phyloP scores from a whole-genome alignment of 2,888 invertebrate genomes.

The Ectemnius lituratus region DNA sequence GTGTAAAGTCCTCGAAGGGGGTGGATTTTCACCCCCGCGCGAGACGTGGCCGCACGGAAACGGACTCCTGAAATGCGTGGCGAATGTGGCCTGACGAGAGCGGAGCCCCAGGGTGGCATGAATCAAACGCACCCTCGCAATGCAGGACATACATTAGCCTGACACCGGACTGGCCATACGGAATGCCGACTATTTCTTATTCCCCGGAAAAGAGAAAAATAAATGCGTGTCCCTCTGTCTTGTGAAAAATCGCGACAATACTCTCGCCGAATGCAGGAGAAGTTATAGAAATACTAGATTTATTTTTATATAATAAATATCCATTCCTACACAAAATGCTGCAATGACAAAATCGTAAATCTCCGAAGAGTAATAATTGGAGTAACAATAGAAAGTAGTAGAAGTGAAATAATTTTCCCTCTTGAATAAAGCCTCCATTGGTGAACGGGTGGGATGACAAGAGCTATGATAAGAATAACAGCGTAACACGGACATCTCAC shows the following conservation, averaged over 20 bases:
- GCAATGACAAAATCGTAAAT: too few species aligned
- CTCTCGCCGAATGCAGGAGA: too few species aligned
- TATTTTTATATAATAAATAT: too few species aligned
- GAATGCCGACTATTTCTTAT: constrained; percentile 58
- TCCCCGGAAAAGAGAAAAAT: constrained; percentile 39
- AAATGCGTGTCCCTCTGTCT: constrained; percentile 27
- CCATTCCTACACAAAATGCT: too few species aligned
- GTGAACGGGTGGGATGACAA: too few species aligned
- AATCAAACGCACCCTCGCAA: constrained; percentile 64
- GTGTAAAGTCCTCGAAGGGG: constrained; percentile 70
- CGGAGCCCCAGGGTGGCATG: constrained; percentile 59
- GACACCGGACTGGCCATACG: constrained; percentile 51
- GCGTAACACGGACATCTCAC: constrained; percentile 2
- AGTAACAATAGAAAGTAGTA: too few species aligned
- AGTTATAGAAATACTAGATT: too few species aligned
- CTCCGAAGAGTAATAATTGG: too few species aligned
- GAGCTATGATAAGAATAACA: constrained; percentile 2
- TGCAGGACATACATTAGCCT: constrained; percentile 61
- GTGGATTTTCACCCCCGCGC: constrained; percentile 58
- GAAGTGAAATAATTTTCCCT: too few species aligned
- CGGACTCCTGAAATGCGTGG: constrained; percentile 67
- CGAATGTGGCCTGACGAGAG: constrained; percentile 62
- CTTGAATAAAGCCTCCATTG: too few species aligned
- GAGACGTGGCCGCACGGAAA: constrained; percentile 13
- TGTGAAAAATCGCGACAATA: constrained; percentile 4